Evolutionary conservation across 2,113 vertebrate genomes (phyloP), one percentile per base, ranked within the genome.

Genomic region (Psilopogon haemacephalus): DNA sequence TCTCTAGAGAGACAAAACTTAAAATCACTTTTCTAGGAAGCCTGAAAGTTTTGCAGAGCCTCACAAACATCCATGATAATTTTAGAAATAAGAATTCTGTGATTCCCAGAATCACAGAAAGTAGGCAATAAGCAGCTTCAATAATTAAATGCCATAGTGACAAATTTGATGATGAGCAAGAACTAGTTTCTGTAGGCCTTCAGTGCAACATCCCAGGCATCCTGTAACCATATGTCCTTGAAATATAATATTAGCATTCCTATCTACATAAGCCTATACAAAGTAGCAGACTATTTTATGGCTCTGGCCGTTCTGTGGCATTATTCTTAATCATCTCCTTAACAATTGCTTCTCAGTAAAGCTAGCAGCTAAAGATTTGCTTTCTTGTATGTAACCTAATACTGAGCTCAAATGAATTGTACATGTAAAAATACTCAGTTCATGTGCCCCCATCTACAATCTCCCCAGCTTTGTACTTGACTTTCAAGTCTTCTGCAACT

Each of bases 211-310:
- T 38, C 8, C 12, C 44, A 73, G 12, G 17, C 6, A 48, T 77
- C 48, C 26, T 35, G 7, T 35, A 44, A 48, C 6, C 9, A 14
- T 6, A 3, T 71, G 27, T 21, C 26, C 1, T 0, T 40, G 6
- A 42, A 84, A 54, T 46, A 28, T 2, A 44, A 44, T 32, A 46
- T 13, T 72, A 5, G 4, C 9, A 13, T 56, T 77, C 12, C 35
- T 69, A 12, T 4, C 35, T 71, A 15, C 6, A 68, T 48, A 74
- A 59, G 7, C 10, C 7, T 62, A 4, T 40, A 44, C 15, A 42
- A 42, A 42, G 16, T 42, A 28, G 52, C 27, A 54, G 52, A 54
- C 13, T 28, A 16, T 54, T 28, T 54, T 28, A 26, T 54, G 16
- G 52, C 26, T 28, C 27, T 54, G 50, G 50, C 12, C 50, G 14